phyloP scores from a whole-genome alignment of 1,140 invertebrate genomes.

The Drosophila guanche region DNA sequence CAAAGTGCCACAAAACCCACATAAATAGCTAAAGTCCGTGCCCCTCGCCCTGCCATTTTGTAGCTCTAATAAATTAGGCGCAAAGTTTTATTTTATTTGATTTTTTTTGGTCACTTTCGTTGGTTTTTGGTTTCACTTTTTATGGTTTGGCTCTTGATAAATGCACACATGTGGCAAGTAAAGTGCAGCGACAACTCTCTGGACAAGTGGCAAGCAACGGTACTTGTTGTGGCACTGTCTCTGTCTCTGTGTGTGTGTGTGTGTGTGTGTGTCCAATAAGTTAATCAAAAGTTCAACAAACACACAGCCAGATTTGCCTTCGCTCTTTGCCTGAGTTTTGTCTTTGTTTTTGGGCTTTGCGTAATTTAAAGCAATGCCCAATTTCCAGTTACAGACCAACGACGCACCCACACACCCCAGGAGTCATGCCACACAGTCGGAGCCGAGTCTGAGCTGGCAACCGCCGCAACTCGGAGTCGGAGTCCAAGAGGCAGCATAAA shows the following conservation, averaged over 20 bases:
- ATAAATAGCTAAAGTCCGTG: neutral
- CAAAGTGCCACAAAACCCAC: neutral
- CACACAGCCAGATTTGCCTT: constrained; percentile 8
- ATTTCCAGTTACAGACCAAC: constrained; percentile 64
- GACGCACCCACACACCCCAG: constrained; percentile 73
- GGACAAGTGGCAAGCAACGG: constrained; percentile 51
- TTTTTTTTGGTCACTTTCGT: constrained; percentile 71
- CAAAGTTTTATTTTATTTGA: constrained; percentile 39
- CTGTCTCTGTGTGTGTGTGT: neutral
- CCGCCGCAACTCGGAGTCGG: constrained; percentile 12
- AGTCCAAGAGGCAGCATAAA: constrained; percentile 66
- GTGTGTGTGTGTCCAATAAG: constrained; percentile 60
- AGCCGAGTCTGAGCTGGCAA: constrained; percentile 3
- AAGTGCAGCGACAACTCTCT: constrained; percentile 61
- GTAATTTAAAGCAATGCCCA: constrained; percentile 74
- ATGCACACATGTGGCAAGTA: constrained; percentile 56
- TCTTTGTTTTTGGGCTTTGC: constrained; percentile 35
- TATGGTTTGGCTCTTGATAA: constrained; percentile 49
- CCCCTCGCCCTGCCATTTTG: neutral
- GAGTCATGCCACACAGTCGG: constrained; percentile 23
- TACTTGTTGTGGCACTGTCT: constrained; percentile 30
- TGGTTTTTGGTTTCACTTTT: constrained; percentile 57
- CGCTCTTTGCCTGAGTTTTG: constrained; percentile 21
- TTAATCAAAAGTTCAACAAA: constrained; percentile 79
- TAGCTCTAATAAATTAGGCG: constrained; percentile 23